These are phyloP conservation scores for Drosophila punjabiensis DNA, from an alignment of 1,140 invertebrate genomes.

Conservation along the genomic window DNA sequence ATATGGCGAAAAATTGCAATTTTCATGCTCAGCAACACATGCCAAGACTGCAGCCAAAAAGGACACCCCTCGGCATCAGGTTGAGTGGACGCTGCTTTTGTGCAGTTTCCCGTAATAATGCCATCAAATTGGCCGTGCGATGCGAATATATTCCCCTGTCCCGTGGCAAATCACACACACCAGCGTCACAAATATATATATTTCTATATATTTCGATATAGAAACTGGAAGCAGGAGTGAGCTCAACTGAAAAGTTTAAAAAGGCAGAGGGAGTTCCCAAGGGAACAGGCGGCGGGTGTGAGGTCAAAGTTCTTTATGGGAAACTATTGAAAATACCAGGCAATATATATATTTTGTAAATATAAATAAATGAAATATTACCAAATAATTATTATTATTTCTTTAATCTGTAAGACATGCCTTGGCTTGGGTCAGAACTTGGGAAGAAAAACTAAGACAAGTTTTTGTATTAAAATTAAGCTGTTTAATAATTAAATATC, in stretches of 20 bases:
- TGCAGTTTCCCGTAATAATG: conserved; percentile 66
- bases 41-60: conserved; percentile 30
- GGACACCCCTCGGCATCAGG: conserved; percentile 22
- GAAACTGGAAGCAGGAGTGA: conserved; percentile 9
- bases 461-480: not conserved
- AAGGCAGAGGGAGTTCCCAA: not conserved
- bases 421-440: not conserved
- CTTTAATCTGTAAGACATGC: fast-evolving
- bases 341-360: not conserved
- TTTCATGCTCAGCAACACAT: conserved; percentile 65
- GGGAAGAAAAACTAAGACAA: too few relatives aligned
- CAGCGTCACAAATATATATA: not conserved
- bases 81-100: conserved; percentile 37
- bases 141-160: conserved; percentile 15
- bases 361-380: not conserved
- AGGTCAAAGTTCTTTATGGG: not conserved
- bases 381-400: not conserved
- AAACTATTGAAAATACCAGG: not conserved
- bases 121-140: conserved; percentile 61
- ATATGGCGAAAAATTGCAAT: conserved; percentile 74
- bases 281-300: not conserved
- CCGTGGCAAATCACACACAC: conserved; percentile 18
- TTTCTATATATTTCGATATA: not conserved
- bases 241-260: not conserved
- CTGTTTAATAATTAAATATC: not conserved